These are phyloP conservation scores for Kryptolebias marmoratus DNA, from an alignment of 2,113 vertebrate species.

Conservation along the genomic window DNA sequence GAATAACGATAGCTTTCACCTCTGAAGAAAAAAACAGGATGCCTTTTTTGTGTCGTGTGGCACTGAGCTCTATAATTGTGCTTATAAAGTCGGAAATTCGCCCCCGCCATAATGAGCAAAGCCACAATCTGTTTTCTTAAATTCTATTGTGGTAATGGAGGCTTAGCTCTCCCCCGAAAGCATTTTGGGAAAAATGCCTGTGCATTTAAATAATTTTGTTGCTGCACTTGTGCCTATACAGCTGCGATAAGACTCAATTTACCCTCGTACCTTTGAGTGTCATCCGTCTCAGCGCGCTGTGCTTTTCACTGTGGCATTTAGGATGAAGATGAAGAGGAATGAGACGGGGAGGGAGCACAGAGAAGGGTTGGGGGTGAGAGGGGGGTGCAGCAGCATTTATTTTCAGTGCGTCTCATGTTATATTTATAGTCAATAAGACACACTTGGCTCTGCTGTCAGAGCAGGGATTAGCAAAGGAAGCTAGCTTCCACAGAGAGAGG, in stretches of 20 bases:
- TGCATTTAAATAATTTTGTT: slow-evolving; percentile 52
- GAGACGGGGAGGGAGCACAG: slow-evolving; percentile 54
- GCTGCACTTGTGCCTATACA: slow-evolving; percentile 21
- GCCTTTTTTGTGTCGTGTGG: slow-evolving; percentile 30
- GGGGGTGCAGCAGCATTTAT: slow-evolving; percentile 67
- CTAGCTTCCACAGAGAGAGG: slow-evolving; percentile 64
- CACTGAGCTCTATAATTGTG: slow-evolving; percentile 20
- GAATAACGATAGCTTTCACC: slow-evolving; percentile 39
- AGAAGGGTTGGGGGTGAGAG: slow-evolving; percentile 15
- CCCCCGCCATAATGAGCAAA: slow-evolving; percentile 29
- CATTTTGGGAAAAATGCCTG: slow-evolving; percentile 30
- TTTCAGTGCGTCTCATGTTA: slow-evolving; percentile 82
- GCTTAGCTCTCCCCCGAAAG: slow-evolving; percentile 16
- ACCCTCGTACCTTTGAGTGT: slow-evolving; percentile 33
- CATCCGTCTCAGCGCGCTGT: slow-evolving; percentile 35
- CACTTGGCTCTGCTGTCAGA: slow-evolving; percentile 80
- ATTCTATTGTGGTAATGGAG: slow-evolving; percentile 18
- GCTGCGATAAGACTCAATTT: slow-evolving; percentile 48
- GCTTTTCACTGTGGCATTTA: slow-evolving; percentile 68
- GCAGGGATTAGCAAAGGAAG: slow-evolving; percentile 79
- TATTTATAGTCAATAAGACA: slow-evolving; percentile 86
- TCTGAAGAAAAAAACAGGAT: background rate
- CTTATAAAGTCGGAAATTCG: slow-evolving; percentile 23
- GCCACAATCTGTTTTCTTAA: slow-evolving; percentile 44
- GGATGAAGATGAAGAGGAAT: slow-evolving; percentile 59